These are phyloP conservation scores for Myrmecobius fasciatus DNA, from an alignment of 2,113 vertebrate genomes.

Conservation along the genomic window DNA sequence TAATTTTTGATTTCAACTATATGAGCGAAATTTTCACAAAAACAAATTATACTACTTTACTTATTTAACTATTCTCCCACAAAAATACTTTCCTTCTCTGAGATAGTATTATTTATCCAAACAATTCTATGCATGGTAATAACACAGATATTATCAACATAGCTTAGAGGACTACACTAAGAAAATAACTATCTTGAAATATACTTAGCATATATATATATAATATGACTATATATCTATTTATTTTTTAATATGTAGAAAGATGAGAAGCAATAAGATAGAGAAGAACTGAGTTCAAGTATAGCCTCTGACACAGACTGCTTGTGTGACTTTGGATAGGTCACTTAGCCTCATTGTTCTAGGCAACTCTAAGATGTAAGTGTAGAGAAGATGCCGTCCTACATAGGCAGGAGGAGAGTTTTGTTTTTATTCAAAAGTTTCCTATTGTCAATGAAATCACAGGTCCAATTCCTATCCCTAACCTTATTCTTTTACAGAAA, in stretches of 20 bases:
- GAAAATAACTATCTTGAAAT: not conserved
- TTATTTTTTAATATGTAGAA: not conserved
- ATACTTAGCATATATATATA: not conserved
- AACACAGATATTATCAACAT: not conserved
- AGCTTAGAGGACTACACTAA: constrained; percentile 20
- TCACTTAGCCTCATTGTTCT: not conserved
- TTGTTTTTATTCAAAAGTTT: not conserved
- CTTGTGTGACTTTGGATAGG: not conserved
- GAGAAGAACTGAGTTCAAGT: not conserved
- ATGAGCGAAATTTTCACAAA: not conserved
- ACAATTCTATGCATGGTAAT: constrained; percentile 20
- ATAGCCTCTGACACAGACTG: not conserved
- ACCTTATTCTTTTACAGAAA: not conserved
- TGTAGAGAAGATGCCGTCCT: not conserved
- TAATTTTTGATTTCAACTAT: not conserved
- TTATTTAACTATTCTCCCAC: constrained; percentile 12
- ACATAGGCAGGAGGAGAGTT: not conserved
- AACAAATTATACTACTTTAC: not conserved
- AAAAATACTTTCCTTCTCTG: not conserved
- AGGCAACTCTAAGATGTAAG: not conserved
- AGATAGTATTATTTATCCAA: constrained; percentile 29
- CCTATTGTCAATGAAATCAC: not conserved
- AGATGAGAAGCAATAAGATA: not conserved
- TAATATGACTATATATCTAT: not conserved
- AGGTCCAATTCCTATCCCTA: not conserved